Evolutionary conservation across 2,797 vertebrate genomes (phyloP).

Genomic region (Spinus olivaceus): DNA sequence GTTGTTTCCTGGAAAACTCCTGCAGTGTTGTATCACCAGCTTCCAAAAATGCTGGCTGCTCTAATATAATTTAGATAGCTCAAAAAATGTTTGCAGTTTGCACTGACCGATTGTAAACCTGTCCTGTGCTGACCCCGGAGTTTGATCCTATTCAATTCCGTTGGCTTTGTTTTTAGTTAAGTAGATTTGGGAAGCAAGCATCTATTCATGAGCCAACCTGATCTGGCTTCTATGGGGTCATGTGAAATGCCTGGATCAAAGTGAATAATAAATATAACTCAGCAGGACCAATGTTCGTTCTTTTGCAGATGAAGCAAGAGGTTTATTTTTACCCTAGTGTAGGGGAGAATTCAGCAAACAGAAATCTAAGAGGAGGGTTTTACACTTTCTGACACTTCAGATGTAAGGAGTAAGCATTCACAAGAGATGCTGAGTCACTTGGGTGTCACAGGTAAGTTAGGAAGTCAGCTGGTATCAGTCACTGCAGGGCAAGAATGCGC

Average conservation of each 20-base stretch:
- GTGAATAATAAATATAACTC: conserved; percentile 49
- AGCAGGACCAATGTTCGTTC: background rate
- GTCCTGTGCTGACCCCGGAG: conserved; percentile 18
- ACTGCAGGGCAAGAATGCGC: background rate
- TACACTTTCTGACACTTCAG: background rate
- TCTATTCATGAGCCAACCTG: conserved; percentile 57
- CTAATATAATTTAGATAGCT: background rate
- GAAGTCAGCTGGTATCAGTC: background rate
- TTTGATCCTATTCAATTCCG: conserved; percentile 57
- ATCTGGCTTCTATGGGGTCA: conserved; percentile 50
- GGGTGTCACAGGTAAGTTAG: background rate
- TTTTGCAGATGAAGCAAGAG: background rate
- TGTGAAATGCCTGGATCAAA: conserved; percentile 54
- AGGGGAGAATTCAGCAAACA: background rate
- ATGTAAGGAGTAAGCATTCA: background rate
- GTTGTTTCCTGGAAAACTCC: background rate
- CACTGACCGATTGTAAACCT: conserved; percentile 13
- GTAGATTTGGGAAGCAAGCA: conserved; percentile 60
- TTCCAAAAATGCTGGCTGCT: background rate
- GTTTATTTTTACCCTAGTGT: background rate
- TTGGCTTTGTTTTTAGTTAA: conserved; percentile 61
- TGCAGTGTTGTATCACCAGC: background rate
- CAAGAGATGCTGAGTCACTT: background rate
- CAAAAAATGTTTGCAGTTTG: conserved; percentile 32
- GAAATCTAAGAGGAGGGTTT: background rate